Evolutionary conservation across 2,797 vertebrate genomes (phyloP).

Genomic region (Gallinago solitaria): DNA sequence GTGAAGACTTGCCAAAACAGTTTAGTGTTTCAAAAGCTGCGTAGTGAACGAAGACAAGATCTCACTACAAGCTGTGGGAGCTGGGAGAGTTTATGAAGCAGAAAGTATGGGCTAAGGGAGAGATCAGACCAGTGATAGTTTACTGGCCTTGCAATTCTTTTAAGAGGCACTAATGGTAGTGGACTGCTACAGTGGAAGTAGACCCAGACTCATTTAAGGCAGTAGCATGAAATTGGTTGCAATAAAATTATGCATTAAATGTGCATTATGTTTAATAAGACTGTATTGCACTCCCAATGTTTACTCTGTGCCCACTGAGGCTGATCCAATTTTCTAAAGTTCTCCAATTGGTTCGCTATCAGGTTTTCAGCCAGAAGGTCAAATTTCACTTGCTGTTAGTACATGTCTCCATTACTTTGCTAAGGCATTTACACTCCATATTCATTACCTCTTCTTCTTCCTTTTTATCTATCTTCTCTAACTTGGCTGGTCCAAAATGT

Average conservation of each 20-base stretch:
- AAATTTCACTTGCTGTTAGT: conserved; percentile 81
- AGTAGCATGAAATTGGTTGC: conserved; percentile 84
- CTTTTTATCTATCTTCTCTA: conserved; percentile 70
- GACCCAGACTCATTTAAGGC: conserved; percentile 79
- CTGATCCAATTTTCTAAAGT: conserved; percentile 84
- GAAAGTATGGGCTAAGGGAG: conserved; percentile 77
- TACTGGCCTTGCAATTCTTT: conserved; percentile 77
- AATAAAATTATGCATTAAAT: conserved; percentile 86
- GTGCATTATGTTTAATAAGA: conserved; percentile 85
- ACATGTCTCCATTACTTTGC: conserved; percentile 80
- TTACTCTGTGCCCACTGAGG: conserved; percentile 82
- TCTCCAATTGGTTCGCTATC: conserved; percentile 80
- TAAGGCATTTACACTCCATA: conserved; percentile 78
- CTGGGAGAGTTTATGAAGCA: conserved; percentile 80
- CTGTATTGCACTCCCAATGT: conserved; percentile 80
- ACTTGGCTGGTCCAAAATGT: conserved; percentile 70
- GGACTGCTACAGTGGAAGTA: conserved; percentile 77
- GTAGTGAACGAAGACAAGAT: conserved; percentile 74
- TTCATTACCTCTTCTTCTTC: conserved; percentile 74
- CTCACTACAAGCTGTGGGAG: conserved; percentile 74
- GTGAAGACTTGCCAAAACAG: conserved; percentile 76
- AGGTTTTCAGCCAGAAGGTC: conserved; percentile 82
- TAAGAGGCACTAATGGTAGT: conserved; percentile 78
- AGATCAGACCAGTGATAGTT: conserved; percentile 75
- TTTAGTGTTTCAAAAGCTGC: conserved; percentile 76